Evolutionary conservation across 2,888 invertebrate species (phyloP).

Genomic region (Drosophila macrospina): DNA sequence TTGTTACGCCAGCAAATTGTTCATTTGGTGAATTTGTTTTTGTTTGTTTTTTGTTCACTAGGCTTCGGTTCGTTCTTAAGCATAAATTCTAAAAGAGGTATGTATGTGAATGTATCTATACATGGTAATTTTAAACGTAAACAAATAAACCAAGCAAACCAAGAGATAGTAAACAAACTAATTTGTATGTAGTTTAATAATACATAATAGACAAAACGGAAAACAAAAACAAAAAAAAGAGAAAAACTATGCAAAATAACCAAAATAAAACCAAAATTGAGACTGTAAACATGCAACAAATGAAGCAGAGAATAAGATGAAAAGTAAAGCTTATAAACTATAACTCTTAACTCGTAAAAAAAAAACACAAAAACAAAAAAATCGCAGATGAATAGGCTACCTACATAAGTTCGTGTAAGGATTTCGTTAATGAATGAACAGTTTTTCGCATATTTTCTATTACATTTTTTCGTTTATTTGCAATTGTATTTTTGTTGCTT

Average conservation of each 20-base stretch:
- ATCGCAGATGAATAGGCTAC: conserved; percentile 73
- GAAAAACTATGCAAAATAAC: conserved; percentile 74
- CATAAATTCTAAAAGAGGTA: conserved; percentile 47
- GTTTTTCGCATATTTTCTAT: conserved; percentile 11
- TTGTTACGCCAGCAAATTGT: conserved; percentile 68
- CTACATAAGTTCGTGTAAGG: conserved; percentile 75
- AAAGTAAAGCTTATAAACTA: conserved; percentile 51
- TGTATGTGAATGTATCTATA: conserved; percentile 56
- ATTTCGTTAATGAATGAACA: conserved; percentile 44
- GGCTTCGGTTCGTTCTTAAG: conserved; percentile 48
- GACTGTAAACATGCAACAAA: conserved; percentile 72
- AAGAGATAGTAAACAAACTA: conserved; percentile 58
- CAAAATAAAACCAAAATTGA: conserved; percentile 72
- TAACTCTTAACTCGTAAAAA: conserved; percentile 54
- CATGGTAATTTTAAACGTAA: conserved; percentile 60
- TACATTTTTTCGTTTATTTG: conserved; percentile 7
- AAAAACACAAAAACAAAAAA: conserved; percentile 30
- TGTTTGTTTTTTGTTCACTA: conserved; percentile 27
- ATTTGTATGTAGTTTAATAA: conserved; percentile 73
- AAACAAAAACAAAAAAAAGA: conserved; percentile 63
- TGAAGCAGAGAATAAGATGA: conserved; percentile 54
- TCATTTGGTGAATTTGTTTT: conserved; percentile 40
- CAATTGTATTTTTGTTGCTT: conserved; percentile 17
- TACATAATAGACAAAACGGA: conserved; percentile 52
- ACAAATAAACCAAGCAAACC: conserved; percentile 52